A percentile compares a stretch with the other conserved stretches of the same genome.
Evolutionary conservation across 53 echinoderm and acorn worm species (phyloP).

Genomic region (Holothuria leucospilota): DNA sequence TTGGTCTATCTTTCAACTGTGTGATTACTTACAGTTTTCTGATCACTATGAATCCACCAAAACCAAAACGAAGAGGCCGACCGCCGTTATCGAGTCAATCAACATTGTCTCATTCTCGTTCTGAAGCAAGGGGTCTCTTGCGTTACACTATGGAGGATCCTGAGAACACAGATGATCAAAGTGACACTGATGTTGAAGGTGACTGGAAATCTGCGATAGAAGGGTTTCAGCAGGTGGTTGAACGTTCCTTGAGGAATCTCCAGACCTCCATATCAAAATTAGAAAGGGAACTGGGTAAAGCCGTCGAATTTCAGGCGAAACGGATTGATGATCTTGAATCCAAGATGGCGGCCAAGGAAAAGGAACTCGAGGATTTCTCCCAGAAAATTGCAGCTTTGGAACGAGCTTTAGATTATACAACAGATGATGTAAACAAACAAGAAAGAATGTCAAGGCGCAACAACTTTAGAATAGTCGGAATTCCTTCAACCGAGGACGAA

Average conservation of each 20-base stretch:
- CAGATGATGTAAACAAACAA: not conserved
- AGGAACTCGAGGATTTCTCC: no score
- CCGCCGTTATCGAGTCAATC: no score
- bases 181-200: no score
- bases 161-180: not conserved
- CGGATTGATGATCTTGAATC: not conserved
- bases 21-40: no score
- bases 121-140: not conserved
- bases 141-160: not conserved
- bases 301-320: slow-evolving; percentile 23
- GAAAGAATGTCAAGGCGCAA: not conserved
- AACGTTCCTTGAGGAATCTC: not conserved
- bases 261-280: no score
- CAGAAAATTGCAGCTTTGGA: not conserved
- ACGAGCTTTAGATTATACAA: no score
- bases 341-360: no score
- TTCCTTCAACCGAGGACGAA: not conserved
- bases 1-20: no score
- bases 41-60: no score
- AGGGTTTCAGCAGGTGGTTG: slow-evolving; percentile 21
- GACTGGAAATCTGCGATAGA: slow-evolving; percentile 15
- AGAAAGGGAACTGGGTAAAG: slow-evolving; percentile 8
- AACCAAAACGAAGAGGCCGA: no score
- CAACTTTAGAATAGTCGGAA: not conserved
- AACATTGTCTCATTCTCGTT: no score